These are phyloP conservation scores for Spisula subtruncata DNA, from an alignment of 2,888 invertebrate species.

Conservation along the genomic window DNA sequence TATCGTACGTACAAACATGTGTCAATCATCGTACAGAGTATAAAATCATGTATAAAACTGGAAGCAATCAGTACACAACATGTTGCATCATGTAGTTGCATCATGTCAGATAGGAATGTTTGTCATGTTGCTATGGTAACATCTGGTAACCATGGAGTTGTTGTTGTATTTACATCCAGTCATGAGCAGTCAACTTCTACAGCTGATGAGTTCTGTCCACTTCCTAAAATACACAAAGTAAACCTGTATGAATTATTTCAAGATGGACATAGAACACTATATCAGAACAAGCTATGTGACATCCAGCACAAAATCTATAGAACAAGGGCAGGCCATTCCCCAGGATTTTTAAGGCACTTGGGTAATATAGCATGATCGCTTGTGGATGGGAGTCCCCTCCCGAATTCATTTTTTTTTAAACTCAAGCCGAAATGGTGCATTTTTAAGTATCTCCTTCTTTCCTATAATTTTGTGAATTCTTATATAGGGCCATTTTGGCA, in stretches of 20 bases:
- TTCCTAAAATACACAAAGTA: conserved; percentile 48
- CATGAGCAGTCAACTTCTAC: conserved; percentile 68
- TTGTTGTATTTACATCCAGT: conserved; percentile 50
- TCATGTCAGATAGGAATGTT: conserved; percentile 52
- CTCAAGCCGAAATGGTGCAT: too few species aligned
- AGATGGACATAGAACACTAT: not conserved
- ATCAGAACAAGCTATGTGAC: too few species aligned
- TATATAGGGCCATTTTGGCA: too few species aligned
- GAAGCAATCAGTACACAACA: conserved; percentile 22
- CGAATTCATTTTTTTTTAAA: too few species aligned
- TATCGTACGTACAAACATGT: not conserved
- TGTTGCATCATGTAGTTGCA: conserved; percentile 17
- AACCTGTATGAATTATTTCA: not conserved
- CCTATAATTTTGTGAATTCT: too few species aligned
- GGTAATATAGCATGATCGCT: too few species aligned
- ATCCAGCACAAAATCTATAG: not conserved
- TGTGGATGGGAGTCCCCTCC: too few species aligned
- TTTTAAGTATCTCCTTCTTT: too few species aligned
- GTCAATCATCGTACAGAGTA: not conserved
- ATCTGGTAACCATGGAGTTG: conserved; percentile 35
- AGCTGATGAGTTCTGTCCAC: conserved; percentile 53
- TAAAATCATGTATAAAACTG: conserved; percentile 30
- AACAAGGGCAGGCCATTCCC: not conserved
- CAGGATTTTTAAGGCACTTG: too few species aligned
- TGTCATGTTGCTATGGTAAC: conserved; percentile 49